These are phyloP conservation scores for Pyrrhosoma nymphula DNA, from an alignment of 2,888 invertebrate species.

Conservation along the genomic window DNA sequence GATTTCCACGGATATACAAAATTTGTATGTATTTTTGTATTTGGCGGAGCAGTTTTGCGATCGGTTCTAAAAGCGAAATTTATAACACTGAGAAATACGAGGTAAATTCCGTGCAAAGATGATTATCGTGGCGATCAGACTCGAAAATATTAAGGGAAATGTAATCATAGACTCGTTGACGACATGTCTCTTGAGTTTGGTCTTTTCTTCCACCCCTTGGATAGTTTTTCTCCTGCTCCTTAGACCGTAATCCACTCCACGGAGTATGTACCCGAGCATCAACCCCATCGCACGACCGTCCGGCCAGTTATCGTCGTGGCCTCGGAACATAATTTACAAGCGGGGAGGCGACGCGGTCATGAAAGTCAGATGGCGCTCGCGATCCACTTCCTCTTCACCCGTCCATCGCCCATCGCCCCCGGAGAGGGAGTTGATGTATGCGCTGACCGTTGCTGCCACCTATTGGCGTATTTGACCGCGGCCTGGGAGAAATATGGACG, in stretches of 20 bases:
- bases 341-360: background rate
- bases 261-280: background rate
- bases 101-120: too few species aligned
- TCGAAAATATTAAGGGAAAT: too few species aligned
- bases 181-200: too few species aligned
- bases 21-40: too few species aligned
- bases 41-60: too few species aligned
- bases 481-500: background rate
- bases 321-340: background rate
- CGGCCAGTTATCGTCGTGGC: background rate
- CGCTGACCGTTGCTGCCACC: background rate
- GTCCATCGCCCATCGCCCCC: background rate
- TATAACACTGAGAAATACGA: too few species aligned
- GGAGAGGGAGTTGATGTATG: background rate
- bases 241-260: background rate
- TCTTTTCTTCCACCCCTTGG: too few species aligned
- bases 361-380: background rate
- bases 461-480: background rate
- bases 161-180: too few species aligned
- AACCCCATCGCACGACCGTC: background rate
- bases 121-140: too few species aligned
- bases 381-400: background rate
- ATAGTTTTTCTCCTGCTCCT: too few species aligned
- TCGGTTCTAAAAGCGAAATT: too few species aligned
- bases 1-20: too few species aligned